Evolutionary conservation across 2,888 invertebrate genomes (phyloP).

Genomic region (Metellina segmentata): DNA sequence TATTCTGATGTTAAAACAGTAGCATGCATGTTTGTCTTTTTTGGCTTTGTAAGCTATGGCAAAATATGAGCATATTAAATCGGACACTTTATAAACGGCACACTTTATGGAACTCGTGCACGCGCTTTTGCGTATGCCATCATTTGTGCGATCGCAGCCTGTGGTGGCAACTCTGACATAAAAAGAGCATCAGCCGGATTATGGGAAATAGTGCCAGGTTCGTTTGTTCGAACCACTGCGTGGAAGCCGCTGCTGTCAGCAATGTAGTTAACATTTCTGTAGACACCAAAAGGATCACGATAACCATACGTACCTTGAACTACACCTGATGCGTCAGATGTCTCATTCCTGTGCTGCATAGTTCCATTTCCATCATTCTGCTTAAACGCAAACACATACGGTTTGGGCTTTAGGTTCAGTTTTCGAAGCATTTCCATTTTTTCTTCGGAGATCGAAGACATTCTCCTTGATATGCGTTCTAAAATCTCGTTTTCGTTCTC

Average conservation of each 20-base stretch:
- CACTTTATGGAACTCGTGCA: not conserved
- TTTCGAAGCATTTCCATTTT: constrained; percentile 53
- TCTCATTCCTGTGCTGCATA: constrained; percentile 66
- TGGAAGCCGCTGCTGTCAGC: constrained; percentile 69
- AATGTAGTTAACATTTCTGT: constrained; percentile 69
- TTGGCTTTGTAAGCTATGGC: constrained; percentile 11
- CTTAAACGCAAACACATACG: constrained; percentile 60
- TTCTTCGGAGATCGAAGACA: constrained; percentile 13
- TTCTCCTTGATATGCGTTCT: not conserved
- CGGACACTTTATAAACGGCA: not conserved
- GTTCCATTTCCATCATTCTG: constrained; percentile 71
- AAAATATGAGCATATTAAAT: not conserved
- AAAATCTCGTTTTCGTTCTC: constrained; percentile 51
- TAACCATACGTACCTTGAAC: constrained; percentile 71
- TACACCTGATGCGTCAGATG: constrained; percentile 44
- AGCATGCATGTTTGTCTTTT: not conserved
- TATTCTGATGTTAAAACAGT: too few relatives aligned
- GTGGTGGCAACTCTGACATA: constrained; percentile 52
- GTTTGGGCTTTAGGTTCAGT: constrained; percentile 28
- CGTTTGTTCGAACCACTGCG: constrained; percentile 69
- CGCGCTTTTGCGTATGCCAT: constrained; percentile 37
- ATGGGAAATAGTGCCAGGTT: constrained; percentile 63
- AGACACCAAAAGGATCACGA: constrained; percentile 59
- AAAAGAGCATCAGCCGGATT: constrained; percentile 61
- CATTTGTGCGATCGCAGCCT: constrained; percentile 47